Evolutionary conservation across 2,888 invertebrate genomes (phyloP), one percentile per base, ranked within the genome.

Genomic region (Heteromyza rotundicornis): DNA sequence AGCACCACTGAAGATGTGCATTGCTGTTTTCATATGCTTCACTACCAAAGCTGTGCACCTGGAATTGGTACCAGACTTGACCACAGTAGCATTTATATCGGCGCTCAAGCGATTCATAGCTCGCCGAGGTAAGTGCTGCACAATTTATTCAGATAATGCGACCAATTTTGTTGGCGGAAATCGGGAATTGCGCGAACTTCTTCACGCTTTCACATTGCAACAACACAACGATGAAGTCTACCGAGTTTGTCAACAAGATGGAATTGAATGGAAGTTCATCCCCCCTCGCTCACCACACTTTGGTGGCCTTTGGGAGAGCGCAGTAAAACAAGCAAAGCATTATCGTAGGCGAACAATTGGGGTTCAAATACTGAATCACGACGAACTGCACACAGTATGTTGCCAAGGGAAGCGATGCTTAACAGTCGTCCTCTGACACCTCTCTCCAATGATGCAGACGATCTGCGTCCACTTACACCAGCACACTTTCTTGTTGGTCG

Each of bases 211-310:
- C 17, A 27, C 52, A 14, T 60, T 51, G 27, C 56, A 61, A 2
- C 16, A 19, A 7, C 64, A 61, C 24, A 27, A 49, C 40, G 17
- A 56, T 1, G 50, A 51, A 10, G 55, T 64, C 19, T 49, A 55
- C 2, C 16, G 59, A 2, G 52, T 32, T 20, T 64, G 59, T 27
- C 32, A 61, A 1, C 22, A 16, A 23, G 55, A 55, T 5, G 10
- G 22, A 20, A 62, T 62, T 7, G 50, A 55, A n/a, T 61, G 58
- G 55, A 22, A 44, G 22, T 56, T 64, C 22, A 61, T 64, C n/a
- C 60, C 61, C 7, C 58, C 55, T 52, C 27, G 60, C 2, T 64
- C 61, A 2, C 61, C 61, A 17, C 64, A 64, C 35, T 61, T 64
- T 17, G 64, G 58, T 27, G 63, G 55, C 14, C 59, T 64, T 19